Evolutionary conservation across 2,113 vertebrate genomes (phyloP), one percentile per base, ranked within the genome.

Genomic region (Neoarius graeffei): DNA sequence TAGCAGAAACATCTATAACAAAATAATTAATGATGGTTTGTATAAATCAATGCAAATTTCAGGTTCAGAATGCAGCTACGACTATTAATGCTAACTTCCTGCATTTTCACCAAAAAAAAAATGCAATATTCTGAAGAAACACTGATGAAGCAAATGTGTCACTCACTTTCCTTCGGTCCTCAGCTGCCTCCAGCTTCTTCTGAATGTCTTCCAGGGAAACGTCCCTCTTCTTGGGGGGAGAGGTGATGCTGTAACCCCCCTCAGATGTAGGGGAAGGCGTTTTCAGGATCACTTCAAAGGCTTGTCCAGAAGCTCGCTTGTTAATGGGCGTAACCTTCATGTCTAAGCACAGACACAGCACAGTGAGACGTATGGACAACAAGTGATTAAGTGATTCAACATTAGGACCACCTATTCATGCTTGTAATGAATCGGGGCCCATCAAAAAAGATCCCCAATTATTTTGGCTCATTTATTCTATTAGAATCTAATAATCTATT

Each of bases 291-390:
- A 98, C 97, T 90, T 98, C 97, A 0, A 97, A 98, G 89, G 97
- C 96, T 93, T 98, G 97, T 84, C 97, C 97, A 27, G 97, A 98
- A 80, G 96, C 95, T 71, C 97, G 95, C 93, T 98, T 97, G 92
- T 98, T 97, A 93, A 98, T 94, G 90, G 97, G 95, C 89, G 97
- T 98, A 86, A 98, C 97, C 88, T 97, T 97, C 97, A 98, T 97
- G 88, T 97, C 97, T 97, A 92, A 59, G n/a, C 48, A 83, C 9
- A 48, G 56, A 73, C 25, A 74, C 85, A 2, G 23, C 54, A 89
- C 77, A 74, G 7, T 27, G 4, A 86, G 27, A 76, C 66, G 73
- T 7, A 89, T 48, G 35, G 11, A 54, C n/a, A 81, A 35, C 14
- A 69, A 23, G 8, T 5, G 11, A 10, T 57, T 57, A 57, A 57